Base-by-base conservation (phyloP, 2,113 vertebrate species). In the Echinops telfairi region DNA sequence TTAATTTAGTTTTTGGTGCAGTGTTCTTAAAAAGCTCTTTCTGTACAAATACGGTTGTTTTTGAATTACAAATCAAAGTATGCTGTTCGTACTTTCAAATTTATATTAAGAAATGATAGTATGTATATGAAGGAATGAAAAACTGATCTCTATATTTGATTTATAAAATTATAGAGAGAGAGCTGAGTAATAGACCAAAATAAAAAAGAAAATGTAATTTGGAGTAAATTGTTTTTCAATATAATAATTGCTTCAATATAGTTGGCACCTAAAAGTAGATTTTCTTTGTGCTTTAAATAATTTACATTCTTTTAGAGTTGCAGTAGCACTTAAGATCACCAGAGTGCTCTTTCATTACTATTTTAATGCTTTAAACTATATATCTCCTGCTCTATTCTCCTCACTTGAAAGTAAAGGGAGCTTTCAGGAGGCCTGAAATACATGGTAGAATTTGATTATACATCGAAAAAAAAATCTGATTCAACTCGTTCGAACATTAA, bases 211-310 rank as follows among this genome's bases (percentile, higher is more conserved):
- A 70, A 90, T 89, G 10, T 20, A 86, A 53, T 88, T 82, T 80
- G 68, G 40, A 92, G 60, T 83, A 81, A 86, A 77, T 89, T 33
- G 27, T 88, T 88, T 81, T 83, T 66, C 87, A 76, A 83, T 71
- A 31, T 82, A 89, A 76, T 83, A 70, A 86, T 83, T 90, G 22
- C 68, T 93, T 81, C 17, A 57, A 43, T 14, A 40, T 27, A 64
- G 91, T 79, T 68, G 79, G 36, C 75, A 57, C 43, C 81, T 85
- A 33, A 79, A 62, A 73, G 70, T 60, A 83, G 77, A 86, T 66
- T 92, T 83, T 90, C n/a, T 86, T 90, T 83, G 82, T 78, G 38
- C 47, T 71, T 86, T 94, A 76, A 92, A 77, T 92, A 92, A 76
- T 40, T 16, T 88, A 15, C 27, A 33, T 36, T 86, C 73, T 75